phyloP scores from a whole-genome alignment of 2,113 vertebrate genomes.

The Oriolus oriolus region DNA sequence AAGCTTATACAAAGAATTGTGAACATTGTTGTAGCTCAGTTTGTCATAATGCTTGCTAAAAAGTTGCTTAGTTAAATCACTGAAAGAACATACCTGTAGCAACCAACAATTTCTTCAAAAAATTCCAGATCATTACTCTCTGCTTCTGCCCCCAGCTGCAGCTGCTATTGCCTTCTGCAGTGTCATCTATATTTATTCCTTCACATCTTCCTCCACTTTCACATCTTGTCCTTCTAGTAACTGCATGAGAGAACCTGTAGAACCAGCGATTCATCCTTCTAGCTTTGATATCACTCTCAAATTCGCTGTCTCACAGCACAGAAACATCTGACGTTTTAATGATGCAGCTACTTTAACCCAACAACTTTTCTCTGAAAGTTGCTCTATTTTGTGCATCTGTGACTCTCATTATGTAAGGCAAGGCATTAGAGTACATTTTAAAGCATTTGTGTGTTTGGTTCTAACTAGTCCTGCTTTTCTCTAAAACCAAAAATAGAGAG shows the following conservation, averaged over 20 bases:
- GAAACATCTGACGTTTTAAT: neutral
- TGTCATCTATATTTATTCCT: neutral
- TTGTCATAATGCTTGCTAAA: neutral
- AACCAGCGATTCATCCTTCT: neutral
- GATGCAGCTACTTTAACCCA: neutral
- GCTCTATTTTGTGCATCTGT: neutral
- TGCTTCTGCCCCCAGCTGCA: neutral
- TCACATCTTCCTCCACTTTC: neutral
- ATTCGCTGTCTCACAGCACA: neutral
- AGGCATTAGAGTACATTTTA: neutral
- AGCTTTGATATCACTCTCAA: neutral
- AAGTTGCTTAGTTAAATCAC: neutral
- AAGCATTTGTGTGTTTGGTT: neutral
- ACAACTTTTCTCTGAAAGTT: neutral
- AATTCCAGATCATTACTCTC: neutral
- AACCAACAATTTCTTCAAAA: neutral
- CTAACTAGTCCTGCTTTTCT: neutral
- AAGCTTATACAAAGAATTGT: neutral
- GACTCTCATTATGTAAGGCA: neutral
- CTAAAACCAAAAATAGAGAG: neutral
- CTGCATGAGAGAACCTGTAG: neutral
- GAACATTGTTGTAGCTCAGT: neutral
- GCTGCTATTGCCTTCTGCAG: neutral
- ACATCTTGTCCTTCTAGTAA: neutral
- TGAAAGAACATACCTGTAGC: neutral